Conservation (phyloP, 2,113 vertebrate genomes). For the Nyctibius bracteatus region DNA sequence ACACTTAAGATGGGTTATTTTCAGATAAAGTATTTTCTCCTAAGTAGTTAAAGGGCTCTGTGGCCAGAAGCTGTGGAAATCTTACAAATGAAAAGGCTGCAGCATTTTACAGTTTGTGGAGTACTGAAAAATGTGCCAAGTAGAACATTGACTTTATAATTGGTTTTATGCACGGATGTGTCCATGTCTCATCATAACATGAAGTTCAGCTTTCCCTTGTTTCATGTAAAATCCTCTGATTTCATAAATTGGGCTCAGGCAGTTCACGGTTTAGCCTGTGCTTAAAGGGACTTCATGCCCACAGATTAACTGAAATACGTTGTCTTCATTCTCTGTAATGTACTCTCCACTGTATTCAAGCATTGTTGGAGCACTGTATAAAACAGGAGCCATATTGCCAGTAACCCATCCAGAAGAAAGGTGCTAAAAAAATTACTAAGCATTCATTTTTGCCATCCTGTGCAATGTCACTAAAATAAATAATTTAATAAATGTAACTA, state of each 20-base stretch:
- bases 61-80: not conserved
- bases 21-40: not conserved
- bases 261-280: not conserved
- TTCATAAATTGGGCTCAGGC: not conserved
- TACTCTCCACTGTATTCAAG: not conserved
- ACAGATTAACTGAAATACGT: not conserved
- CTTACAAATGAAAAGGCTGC: not conserved
- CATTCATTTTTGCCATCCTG: not conserved
- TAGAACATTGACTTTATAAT: conserved; percentile 21
- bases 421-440: not conserved
- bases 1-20: not conserved
- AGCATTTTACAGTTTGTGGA: not conserved
- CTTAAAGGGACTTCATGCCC: not conserved
- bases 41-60: not conserved
- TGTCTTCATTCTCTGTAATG: not conserved
- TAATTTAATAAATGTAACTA: not conserved
- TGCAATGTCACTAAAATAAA: not conserved
- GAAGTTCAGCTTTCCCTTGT: not conserved
- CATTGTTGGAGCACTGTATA: not conserved
- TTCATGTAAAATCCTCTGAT: not conserved
- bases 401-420: not conserved
- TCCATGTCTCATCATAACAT: not conserved
- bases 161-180: not conserved
- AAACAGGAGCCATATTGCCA: not conserved
- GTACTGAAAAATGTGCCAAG: not conserved